Evolutionary conservation across 2,113 vertebrate genomes (phyloP).

Genomic region (Actenoides hombroni): DNA sequence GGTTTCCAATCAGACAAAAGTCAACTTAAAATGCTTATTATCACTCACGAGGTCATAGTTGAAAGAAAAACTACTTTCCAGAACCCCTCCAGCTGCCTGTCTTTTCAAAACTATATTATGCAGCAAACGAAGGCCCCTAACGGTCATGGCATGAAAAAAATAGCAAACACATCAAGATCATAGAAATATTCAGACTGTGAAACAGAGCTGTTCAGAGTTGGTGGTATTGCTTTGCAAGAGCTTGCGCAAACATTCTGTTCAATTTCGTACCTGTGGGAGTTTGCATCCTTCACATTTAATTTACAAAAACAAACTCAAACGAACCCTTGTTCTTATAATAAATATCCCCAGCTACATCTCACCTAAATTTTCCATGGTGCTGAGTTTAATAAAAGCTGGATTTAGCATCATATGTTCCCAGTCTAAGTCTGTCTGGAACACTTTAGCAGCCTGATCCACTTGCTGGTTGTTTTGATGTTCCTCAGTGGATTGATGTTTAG

Average conservation of each 20-base stretch:
- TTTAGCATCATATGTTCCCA: constrained; percentile 1
- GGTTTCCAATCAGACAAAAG: background rate
- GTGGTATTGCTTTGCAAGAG: background rate
- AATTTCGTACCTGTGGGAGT: constrained; percentile 13
- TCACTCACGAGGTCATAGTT: background rate
- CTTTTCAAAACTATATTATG: background rate
- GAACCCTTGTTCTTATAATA: constrained; percentile 6
- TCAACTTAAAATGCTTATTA: background rate
- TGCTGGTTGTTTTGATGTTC: too few relatives aligned
- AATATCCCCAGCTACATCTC: background rate
- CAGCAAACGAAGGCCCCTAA: background rate
- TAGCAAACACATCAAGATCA: background rate
- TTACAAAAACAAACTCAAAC: constrained; percentile 3
- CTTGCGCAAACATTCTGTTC: constrained; percentile 22
- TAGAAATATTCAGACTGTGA: constrained; percentile 6
- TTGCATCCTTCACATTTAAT: background rate
- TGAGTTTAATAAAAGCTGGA: constrained; percentile 30
- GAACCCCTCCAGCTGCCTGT: background rate
- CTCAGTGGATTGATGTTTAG: too few relatives aligned
- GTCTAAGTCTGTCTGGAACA: too few relatives aligned
- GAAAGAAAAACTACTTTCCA: background rate
- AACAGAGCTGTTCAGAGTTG: background rate
- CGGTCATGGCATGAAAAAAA: background rate
- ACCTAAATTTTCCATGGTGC: background rate
- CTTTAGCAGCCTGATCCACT: too few relatives aligned